These are phyloP conservation scores for Hystrix brachyura DNA, from an alignment of 2,113 vertebrate genomes.

Conservation along the genomic window DNA sequence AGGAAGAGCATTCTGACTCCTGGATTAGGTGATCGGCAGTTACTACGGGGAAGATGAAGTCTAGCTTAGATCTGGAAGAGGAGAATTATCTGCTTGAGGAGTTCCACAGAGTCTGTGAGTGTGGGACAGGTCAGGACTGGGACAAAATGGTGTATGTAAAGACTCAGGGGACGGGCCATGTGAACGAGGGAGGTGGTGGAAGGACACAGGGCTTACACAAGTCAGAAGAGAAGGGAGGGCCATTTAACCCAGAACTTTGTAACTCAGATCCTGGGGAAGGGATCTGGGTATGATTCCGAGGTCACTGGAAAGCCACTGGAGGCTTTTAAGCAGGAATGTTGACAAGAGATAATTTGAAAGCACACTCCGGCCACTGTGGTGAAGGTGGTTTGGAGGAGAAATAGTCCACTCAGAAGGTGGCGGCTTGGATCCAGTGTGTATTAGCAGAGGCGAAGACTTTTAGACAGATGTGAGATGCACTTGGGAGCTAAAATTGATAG, in stretches of 20 bases:
- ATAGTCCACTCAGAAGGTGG: neutral
- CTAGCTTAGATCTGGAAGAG: neutral
- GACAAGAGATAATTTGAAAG: neutral
- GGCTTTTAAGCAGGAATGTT: neutral
- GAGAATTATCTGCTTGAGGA: neutral
- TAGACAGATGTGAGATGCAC: neutral
- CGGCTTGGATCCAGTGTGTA: neutral
- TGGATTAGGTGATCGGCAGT: neutral
- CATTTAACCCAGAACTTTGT: neutral
- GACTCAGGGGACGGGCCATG: neutral
- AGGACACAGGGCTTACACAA: neutral
- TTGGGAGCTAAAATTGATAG: neutral
- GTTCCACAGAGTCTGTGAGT: neutral
- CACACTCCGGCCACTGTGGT: neutral
- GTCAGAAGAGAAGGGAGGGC: neutral
- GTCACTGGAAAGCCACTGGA: neutral
- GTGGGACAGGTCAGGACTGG: accelerated
- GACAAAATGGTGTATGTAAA: neutral
- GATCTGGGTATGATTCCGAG: neutral
- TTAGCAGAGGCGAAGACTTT: neutral
- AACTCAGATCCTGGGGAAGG: neutral
- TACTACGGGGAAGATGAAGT: neutral
- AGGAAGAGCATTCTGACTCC: neutral
- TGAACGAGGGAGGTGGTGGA: neutral
- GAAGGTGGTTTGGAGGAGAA: neutral